Percentiles rank a stretch among this genome's conserved stretches.
These are phyloP conservation scores for Trachelipus rathkii DNA, from an alignment of 1,140 invertebrate genomes.

Conservation along the genomic window DNA sequence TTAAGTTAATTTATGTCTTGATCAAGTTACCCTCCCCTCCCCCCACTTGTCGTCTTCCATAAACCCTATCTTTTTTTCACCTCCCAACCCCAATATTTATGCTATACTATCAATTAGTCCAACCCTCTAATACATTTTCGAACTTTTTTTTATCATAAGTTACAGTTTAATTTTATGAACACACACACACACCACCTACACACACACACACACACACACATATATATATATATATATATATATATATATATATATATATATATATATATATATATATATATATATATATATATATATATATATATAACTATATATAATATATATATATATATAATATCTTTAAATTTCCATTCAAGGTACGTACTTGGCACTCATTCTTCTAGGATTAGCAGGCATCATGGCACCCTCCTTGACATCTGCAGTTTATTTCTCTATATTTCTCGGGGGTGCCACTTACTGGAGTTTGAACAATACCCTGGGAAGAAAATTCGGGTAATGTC, in stretches of 20 bases:
- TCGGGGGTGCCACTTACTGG: conserved; percentile 82
- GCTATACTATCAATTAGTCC: no score
- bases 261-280: conserved; percentile 11
- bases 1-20: no score
- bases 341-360: neutral
- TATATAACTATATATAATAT: no score
- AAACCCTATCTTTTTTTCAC: no score
- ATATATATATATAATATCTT: neutral
- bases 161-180: no score
- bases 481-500: conserved; percentile 60
- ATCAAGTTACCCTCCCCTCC: no score
- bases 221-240: conserved; percentile 5
- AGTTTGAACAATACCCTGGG: conserved; percentile 66
- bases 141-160: no score
- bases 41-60: no score
- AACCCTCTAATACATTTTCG: no score
- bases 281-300: conserved; percentile 14
- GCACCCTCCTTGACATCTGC: conserved; percentile 71
- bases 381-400: conserved; percentile 72
- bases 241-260: conserved; percentile 10
- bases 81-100: no score
- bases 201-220: neutral
- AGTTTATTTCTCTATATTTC: conserved; percentile 81
- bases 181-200: no score
- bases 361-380: conserved; percentile 32